These are phyloP conservation scores for Noctua fimbriata DNA, from an alignment of 2,888 invertebrate genomes.

Conservation along the genomic window DNA sequence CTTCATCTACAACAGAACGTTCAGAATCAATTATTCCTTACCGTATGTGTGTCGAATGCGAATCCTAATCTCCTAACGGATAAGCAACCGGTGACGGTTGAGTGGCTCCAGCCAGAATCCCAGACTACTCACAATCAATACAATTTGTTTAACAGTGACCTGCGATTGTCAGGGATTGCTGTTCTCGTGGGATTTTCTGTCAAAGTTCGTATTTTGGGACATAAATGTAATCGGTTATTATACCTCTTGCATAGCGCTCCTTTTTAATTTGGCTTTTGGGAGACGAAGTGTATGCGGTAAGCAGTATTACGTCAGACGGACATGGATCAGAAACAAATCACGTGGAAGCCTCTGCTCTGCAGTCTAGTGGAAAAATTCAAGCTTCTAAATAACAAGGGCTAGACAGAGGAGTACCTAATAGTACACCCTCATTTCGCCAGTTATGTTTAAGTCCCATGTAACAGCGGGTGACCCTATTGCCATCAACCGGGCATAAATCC, in stretches of 20 bases:
- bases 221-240: background rate
- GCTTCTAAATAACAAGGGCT: background rate
- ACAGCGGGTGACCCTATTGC: background rate
- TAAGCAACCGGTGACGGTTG: constrained; percentile 28
- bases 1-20: background rate
- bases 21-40: constrained; percentile 29
- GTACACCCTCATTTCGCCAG: background rate
- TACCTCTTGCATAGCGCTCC: background rate
- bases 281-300: background rate
- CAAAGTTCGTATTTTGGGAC: background rate
- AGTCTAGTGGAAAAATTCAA: background rate
- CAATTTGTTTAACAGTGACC: constrained; percentile 14
- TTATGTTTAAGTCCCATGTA: background rate
- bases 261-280: background rate
- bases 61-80: constrained; percentile 34
- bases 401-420: background rate
- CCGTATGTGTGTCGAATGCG: constrained; percentile 13
- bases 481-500: background rate
- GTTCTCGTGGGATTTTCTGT: background rate
- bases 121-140: constrained; percentile 17
- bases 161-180: background rate
- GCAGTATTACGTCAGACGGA: background rate
- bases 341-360: background rate
- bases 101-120: constrained; percentile 9
- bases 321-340: background rate